Percentiles rank a stretch among this genome's conserved stretches.
phyloP scores from a whole-genome alignment of 2,888 invertebrate species.

The Drosophila mercatorum region DNA sequence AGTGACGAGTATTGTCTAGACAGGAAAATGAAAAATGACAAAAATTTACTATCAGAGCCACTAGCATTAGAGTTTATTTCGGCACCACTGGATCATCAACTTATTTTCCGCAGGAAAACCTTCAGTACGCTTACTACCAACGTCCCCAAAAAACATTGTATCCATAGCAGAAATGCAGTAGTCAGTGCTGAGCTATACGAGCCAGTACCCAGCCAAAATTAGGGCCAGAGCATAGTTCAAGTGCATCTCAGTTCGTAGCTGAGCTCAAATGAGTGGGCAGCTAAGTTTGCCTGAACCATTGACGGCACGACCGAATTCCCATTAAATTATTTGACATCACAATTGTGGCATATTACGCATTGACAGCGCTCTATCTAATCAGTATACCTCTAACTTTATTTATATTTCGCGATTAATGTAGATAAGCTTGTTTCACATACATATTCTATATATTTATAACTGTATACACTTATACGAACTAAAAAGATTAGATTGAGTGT shows the following conservation, averaged over 20 bases:
- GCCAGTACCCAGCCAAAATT: slow-evolving; percentile 3
- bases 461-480: neutral
- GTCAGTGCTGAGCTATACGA: too few species aligned
- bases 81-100: slow-evolving; percentile 17
- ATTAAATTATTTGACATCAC: neutral
- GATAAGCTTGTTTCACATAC: neutral
- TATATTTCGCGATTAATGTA: neutral
- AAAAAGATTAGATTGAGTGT: neutral
- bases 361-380: slow-evolving; percentile 3
- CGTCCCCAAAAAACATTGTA: slow-evolving; percentile 12
- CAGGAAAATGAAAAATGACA: slow-evolving; percentile 23
- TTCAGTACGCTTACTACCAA: slow-evolving; percentile 21
- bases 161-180: slow-evolving; percentile 1
- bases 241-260: neutral
- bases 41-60: slow-evolving; percentile 26
- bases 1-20: neutral
- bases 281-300: slow-evolving; percentile 31
- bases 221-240: neutral
- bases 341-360: neutral
- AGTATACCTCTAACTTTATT: neutral
- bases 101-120: neutral
- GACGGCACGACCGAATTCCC: neutral
- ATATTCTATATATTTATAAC: neutral
- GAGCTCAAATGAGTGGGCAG: slow-evolving; percentile 49
- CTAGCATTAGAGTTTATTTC: slow-evolving; percentile 25